Base-by-base conservation (phyloP, 2,888 invertebrate species). In the Amiota communis region DNA sequence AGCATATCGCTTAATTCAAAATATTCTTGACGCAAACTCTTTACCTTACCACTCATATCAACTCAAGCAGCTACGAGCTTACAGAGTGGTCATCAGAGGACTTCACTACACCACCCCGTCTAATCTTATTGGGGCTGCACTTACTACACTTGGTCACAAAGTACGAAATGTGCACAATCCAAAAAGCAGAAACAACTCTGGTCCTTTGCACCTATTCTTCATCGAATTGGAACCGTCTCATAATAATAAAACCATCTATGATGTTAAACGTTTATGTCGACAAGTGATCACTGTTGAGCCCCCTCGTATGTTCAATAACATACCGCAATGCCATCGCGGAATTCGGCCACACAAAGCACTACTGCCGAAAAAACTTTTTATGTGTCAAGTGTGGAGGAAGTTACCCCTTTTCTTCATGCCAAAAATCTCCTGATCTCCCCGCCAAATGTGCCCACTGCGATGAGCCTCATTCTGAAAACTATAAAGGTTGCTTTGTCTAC, bases 321-420 rank as follows among this genome's bases (percentile, higher is more conserved):
- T 69, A n/a, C 23, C 36, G 11, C 69, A 69, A 56, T 69, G 46
- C 36, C 8, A 11, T n/a, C 51, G 23, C 13, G 36, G 53, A 69
- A 51, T 53, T 53, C 15, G 56, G 69, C 8, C 69, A 56, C 20
- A 69, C 56, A 23, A 69, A 56, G 20, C 36, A 2, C 12, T 69
- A 69, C 15, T 69, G 69, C 23, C 17, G 46, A 23, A 53, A 56
- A 69, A 11, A 23, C 3, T 53, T 23, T 11, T 13, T 12, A 11
- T 69, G 56, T 56, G 36, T 69, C 13, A 69, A 69, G n/a, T 56
- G 69, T 46, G 53, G 46, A 10, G 49, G 49, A 10, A 49, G 49
- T 49, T 49, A 49, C 49, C 49, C 49, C 8, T 49, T 12, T 49
- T 10, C 49, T 12, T 8, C 8, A 49, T 10, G n/a, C n/a, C n/a